Evolutionary conservation across 1,140 invertebrate species (phyloP).

Genomic region (Druon quercuslanigerum): DNA sequence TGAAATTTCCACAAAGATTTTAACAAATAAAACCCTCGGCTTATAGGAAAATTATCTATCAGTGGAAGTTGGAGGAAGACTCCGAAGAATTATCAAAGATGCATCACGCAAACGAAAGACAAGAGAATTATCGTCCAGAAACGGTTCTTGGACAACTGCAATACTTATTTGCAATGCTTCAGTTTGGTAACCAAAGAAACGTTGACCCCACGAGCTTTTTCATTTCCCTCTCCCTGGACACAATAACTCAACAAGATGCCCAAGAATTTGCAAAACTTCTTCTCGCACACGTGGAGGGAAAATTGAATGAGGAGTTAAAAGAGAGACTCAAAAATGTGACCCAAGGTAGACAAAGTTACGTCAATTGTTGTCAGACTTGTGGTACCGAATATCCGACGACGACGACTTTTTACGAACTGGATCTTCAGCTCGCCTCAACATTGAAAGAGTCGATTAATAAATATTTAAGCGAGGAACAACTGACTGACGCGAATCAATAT

Average conservation of each 20-base stretch:
- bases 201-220: slow-evolving; percentile 82
- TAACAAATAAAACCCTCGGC: slow-evolving; percentile 12
- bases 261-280: slow-evolving; percentile 85
- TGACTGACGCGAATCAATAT: slow-evolving; percentile 83
- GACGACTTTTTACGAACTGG: slow-evolving; percentile 82
- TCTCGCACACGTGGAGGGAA: slow-evolving; percentile 79
- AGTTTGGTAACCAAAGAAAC: slow-evolving; percentile 77
- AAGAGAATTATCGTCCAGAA: slow-evolving; percentile 66
- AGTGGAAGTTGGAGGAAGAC: slow-evolving; percentile 79
- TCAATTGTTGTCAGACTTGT: slow-evolving; percentile 81
- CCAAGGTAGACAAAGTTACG: slow-evolving; percentile 80
- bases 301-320: slow-evolving; percentile 73
- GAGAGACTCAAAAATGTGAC: slow-evolving; percentile 80
- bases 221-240: slow-evolving; percentile 80
- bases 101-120: slow-evolving; percentile 56
- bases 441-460: slow-evolving; percentile 80
- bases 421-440: slow-evolving; percentile 80
- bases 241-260: slow-evolving; percentile 83
- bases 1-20: no score
- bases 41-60: slow-evolving; percentile 78
- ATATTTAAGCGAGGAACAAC: slow-evolving; percentile 80
- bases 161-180: slow-evolving; percentile 82
- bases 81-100: slow-evolving; percentile 69
- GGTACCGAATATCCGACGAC: slow-evolving; percentile 77
- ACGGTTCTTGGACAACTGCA: slow-evolving; percentile 80